These are phyloP conservation scores for silkworm (Bombyx mori) DNA, from an alignment of 1,140 invertebrate species.

Conservation along the genomic window ASM3026992v2 NC_085120.1:8038001-8038500, in stretches of 20 bases:
- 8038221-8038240: slow-evolving; percentile 66
- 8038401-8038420: slow-evolving; percentile 10
- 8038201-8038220: slow-evolving; percentile 64
- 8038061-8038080: too few species aligned
- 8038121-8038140: too few species aligned
- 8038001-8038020: too few species aligned
- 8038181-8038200: slow-evolving; percentile 50
- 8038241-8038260: slow-evolving; percentile 62
- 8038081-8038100: too few species aligned
- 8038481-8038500: too few species aligned
- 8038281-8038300: slow-evolving; percentile 26
- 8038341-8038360: slow-evolving; percentile 58
- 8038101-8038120: too few species aligned
- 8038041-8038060: slow-evolving; percentile 12
- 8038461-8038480: too few species aligned
- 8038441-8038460: too few species aligned
- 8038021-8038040: slow-evolving; percentile 38
- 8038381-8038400: slow-evolving; percentile 30
- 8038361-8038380: slow-evolving; percentile 47
- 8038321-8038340: slow-evolving; percentile 45
- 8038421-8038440: too few species aligned
- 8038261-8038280: slow-evolving; percentile 52
- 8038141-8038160: slow-evolving; percentile 51
- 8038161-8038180: slow-evolving; percentile 64
- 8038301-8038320: slow-evolving; percentile 61